Conservation (phyloP, 2,888 invertebrate species). For the Cyrtodaria siliqua region DNA sequence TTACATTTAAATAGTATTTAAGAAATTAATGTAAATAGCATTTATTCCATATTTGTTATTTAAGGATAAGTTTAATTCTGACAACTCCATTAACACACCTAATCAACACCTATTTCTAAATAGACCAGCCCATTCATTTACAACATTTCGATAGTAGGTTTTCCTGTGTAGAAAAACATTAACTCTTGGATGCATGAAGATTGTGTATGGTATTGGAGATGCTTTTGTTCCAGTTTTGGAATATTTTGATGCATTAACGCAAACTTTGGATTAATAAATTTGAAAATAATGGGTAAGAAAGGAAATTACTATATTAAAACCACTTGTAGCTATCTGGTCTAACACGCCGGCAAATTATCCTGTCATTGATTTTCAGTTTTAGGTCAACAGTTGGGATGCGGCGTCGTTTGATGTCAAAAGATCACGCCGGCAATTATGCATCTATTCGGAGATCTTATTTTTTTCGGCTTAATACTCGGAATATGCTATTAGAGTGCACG, state of each 20-base stretch:
- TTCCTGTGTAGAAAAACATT: background rate
- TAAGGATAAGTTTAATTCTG: no score
- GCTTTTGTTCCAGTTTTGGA: background rate
- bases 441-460: no score
- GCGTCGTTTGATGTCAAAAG: no score
- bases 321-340: constrained; percentile 16
- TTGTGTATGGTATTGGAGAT: background rate
- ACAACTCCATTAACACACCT: no score
- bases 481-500: no score
- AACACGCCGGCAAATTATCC: constrained; percentile 15
- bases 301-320: background rate
- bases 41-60: no score
- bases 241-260: background rate
- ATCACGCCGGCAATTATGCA: no score
- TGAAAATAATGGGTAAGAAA: constrained; percentile 17
- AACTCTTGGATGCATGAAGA: background rate
- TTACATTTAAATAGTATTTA: background rate
- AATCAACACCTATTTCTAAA: background rate
- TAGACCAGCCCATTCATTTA: constrained; percentile 30
- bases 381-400: constrained; percentile 7
- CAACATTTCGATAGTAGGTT: constrained; percentile 22
- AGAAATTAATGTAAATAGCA: no score
- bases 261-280: background rate
- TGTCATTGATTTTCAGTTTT: constrained; percentile 7
- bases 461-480: no score